Conservation (phyloP, 2,888 invertebrate genomes). For the Muschampia staudingeri region DNA sequence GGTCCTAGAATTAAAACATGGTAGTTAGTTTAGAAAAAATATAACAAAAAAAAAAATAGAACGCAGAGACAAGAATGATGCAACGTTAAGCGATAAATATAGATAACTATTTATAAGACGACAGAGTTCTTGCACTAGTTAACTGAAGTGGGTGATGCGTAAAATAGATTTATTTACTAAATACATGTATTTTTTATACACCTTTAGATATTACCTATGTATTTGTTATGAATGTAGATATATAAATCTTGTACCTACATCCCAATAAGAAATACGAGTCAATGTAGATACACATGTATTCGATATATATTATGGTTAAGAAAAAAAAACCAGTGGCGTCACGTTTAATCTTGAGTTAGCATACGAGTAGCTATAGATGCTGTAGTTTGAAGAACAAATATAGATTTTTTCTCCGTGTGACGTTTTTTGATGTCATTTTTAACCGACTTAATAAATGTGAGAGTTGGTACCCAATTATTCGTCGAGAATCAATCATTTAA, state of each 20-base stretch:
- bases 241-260: too few relatives aligned
- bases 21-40: not conserved
- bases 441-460: too few relatives aligned
- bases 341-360: too few relatives aligned
- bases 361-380: too few relatives aligned
- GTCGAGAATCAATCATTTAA: too few relatives aligned
- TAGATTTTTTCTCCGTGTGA: too few relatives aligned
- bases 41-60: not conserved
- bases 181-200: not conserved
- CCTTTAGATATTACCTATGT: not conserved
- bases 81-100: conserved; percentile 21
- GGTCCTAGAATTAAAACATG: not conserved
- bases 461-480: too few relatives aligned
- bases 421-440: too few relatives aligned
- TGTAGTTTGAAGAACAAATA: too few relatives aligned
- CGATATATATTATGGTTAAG: too few relatives aligned
- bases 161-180: not conserved
- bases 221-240: not conserved
- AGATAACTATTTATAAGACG: conserved; percentile 38
- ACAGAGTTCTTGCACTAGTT: conserved; percentile 11
- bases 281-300: not conserved
- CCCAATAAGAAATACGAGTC: not conserved
- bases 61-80: conserved; percentile 1
- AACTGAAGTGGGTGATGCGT: conserved; percentile 4
- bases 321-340: too few relatives aligned